phyloP scores from a whole-genome alignment of 2,888 invertebrate genomes.

The Drepanosiphum platanoidis region DNA sequence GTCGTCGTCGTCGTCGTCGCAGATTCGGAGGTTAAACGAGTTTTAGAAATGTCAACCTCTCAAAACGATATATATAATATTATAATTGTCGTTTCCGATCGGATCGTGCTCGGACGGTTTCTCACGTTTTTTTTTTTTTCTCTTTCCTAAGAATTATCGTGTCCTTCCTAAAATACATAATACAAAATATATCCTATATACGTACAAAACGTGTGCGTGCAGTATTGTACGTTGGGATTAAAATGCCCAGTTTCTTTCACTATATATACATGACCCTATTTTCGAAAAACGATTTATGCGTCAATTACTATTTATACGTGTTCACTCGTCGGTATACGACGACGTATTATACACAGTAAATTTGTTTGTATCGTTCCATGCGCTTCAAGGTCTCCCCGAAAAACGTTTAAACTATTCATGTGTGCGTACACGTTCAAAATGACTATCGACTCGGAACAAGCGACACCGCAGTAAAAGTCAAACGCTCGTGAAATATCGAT shows the following conservation, averaged over 20 bases:
- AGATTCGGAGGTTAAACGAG: conserved; percentile 15
- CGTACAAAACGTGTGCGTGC: background rate
- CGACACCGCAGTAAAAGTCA: background rate
- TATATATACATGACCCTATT: background rate
- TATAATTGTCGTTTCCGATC: conserved; percentile 30
- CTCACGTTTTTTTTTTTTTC: conserved; percentile 32
- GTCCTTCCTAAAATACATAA: conserved; percentile 6
- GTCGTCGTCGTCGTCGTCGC: background rate
- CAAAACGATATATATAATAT: background rate
- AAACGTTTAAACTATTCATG: background rate
- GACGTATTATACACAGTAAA: too few species aligned
- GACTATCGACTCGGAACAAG: background rate
- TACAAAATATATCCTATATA: too few species aligned
- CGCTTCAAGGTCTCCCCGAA: background rate
- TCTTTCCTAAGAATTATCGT: background rate
- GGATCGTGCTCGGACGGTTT: conserved; percentile 28
- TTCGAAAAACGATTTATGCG: conserved; percentile 37
- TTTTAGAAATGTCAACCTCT: conserved; percentile 23
- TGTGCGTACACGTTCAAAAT: background rate
- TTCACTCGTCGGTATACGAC: background rate
- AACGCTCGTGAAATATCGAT: background rate
- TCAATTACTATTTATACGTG: background rate
- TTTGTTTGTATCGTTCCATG: background rate
- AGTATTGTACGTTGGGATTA: background rate
- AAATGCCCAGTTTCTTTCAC: background rate